phyloP scores from a whole-genome alignment of 2,888 invertebrate genomes.

The Epistrophella euchroma region DNA sequence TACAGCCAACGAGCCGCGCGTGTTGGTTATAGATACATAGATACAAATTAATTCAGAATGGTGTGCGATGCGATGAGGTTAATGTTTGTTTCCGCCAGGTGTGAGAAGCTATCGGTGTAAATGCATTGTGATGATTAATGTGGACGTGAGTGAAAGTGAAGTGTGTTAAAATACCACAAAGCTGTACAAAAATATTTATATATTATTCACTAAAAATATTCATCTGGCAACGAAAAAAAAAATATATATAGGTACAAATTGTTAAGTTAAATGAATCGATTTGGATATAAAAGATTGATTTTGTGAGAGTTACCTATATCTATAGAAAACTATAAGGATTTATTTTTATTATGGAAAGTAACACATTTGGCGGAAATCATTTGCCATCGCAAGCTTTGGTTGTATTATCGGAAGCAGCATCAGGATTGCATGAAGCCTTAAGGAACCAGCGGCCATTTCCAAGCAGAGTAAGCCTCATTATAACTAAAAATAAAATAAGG shows the following conservation, averaged over 20 bases:
- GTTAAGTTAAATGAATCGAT: constrained; percentile 49
- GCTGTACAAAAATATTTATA: constrained; percentile 12
- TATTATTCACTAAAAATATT: not conserved
- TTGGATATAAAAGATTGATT: constrained; percentile 28
- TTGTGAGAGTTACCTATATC: constrained; percentile 23
- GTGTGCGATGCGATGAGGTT: constrained; percentile 58
- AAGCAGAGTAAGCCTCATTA: constrained; percentile 86
- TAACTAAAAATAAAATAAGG: not conserved
- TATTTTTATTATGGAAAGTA: constrained; percentile 88
- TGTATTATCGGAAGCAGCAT: constrained; percentile 90
- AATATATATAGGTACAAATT: not conserved
- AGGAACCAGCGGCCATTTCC: constrained; percentile 91
- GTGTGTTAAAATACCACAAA: constrained; percentile 26
- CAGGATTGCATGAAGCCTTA: constrained; percentile 89
- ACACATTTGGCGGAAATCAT: constrained; percentile 89
- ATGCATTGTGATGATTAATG: constrained; percentile 63
- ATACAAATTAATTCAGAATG: constrained; percentile 23
- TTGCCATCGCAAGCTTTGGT: constrained; percentile 90
- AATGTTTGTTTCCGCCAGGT: constrained; percentile 54
- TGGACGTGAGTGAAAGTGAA: constrained; percentile 74
- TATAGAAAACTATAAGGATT: constrained; percentile 38
- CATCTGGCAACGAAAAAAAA: not conserved
- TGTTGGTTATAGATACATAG: constrained; percentile 36
- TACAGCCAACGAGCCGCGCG: constrained; percentile 78
- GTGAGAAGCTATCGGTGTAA: constrained; percentile 19